phyloP scores from a whole-genome alignment of 2,113 vertebrate species.

The Caloenas nicobarica region DNA sequence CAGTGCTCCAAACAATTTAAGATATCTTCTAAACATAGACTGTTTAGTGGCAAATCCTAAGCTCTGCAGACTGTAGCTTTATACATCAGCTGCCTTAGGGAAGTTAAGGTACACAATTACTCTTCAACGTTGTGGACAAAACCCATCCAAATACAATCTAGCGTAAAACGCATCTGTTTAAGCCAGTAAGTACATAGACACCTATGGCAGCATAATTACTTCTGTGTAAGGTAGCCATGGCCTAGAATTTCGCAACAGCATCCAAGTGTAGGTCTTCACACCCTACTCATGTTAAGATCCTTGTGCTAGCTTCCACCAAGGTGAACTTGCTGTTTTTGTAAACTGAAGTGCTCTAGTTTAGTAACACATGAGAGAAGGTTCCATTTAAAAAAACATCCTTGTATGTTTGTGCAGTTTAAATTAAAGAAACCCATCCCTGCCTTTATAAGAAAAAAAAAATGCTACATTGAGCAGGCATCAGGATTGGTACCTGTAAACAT shows the following conservation, averaged over 20 bases:
- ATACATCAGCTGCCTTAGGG: slow-evolving; percentile 44
- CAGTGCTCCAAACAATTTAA: slow-evolving; percentile 62
- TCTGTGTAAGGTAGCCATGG: slow-evolving; percentile 72
- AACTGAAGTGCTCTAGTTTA: slow-evolving; percentile 85
- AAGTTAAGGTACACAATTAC: slow-evolving; percentile 30
- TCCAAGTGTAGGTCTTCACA: slow-evolving; percentile 60
- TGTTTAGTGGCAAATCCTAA: slow-evolving; percentile 67
- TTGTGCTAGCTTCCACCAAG: slow-evolving; percentile 77
- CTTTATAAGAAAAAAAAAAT: slow-evolving; percentile 60
- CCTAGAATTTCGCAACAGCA: slow-evolving; percentile 64
- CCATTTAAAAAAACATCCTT: slow-evolving; percentile 70
- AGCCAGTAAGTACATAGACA: slow-evolving; percentile 67
- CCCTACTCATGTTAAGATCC: slow-evolving; percentile 55
- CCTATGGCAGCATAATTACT: slow-evolving; percentile 56
- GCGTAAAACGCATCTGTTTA: slow-evolving; percentile 32
- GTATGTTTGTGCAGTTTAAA: slow-evolving; percentile 82
- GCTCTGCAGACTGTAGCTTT: slow-evolving; percentile 43
- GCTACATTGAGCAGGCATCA: slow-evolving; percentile 85
- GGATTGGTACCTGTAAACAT: slow-evolving; percentile 90
- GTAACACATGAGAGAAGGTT: slow-evolving; percentile 77
- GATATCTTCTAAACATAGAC: slow-evolving; percentile 37
- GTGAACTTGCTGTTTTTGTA: slow-evolving; percentile 71
- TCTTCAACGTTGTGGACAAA: slow-evolving; percentile 69
- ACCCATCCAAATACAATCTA: slow-evolving; percentile 16
- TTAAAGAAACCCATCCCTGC: slow-evolving; percentile 78